Percentiles rank a stretch among this genome's conserved stretches.
Conservation (phyloP, 2,797 vertebrate genomes). For the Podargus strigoides region DNA sequence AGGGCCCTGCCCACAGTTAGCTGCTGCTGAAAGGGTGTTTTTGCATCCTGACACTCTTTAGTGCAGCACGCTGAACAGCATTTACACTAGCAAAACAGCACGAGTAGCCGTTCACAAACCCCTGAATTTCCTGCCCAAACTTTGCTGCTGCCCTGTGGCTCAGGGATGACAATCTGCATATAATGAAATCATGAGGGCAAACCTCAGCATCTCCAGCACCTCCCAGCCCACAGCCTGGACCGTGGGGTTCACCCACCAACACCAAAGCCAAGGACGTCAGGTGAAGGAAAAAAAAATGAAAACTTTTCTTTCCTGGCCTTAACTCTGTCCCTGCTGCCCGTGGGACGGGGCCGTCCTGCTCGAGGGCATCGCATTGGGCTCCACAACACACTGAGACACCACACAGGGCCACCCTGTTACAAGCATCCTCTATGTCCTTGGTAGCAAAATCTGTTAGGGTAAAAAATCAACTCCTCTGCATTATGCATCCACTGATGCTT, state of each 20-base stretch:
- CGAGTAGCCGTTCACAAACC: too few relatives aligned
- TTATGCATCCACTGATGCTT: background rate
- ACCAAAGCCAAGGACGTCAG: background rate
- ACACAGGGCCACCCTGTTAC: background rate
- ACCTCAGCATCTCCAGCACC: background rate
- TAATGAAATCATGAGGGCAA: background rate
- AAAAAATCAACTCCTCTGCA: too few relatives aligned
- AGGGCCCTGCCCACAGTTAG: too few relatives aligned
- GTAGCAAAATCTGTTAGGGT: background rate
- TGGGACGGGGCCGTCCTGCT: background rate
- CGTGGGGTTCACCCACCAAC: background rate
- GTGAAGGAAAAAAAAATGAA: background rate
- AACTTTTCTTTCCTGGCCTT: background rate
- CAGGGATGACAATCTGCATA: too few relatives aligned
- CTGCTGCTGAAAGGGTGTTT: too few relatives aligned
- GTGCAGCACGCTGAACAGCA: too few relatives aligned
- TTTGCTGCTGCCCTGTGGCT: background rate
- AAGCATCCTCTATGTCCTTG: background rate
- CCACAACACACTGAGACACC: rapidly evolving
- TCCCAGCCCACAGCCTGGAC: background rate
- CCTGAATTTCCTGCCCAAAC: too few relatives aligned
- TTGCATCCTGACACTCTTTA: too few relatives aligned
- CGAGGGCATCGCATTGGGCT: rapidly evolving
- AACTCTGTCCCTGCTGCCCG: background rate
- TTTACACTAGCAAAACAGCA: too few relatives aligned